Percentiles rank a stretch among this genome's conserved stretches.
These are phyloP conservation scores for Noctua janthina DNA, from an alignment of 2,888 invertebrate genomes.

Conservation along the genomic window DNA sequence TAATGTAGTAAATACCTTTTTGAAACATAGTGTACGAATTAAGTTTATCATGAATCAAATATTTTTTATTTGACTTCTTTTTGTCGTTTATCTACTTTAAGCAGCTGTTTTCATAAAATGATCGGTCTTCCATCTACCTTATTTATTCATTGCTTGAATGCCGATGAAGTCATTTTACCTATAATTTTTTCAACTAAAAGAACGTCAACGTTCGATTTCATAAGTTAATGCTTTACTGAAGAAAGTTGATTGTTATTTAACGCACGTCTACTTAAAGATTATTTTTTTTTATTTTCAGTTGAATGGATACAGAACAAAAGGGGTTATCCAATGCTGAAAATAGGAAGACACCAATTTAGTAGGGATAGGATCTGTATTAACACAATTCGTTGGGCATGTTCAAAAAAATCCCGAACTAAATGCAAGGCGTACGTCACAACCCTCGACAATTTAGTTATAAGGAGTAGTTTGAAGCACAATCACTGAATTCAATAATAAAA, in stretches of 20 bases:
- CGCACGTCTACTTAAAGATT: not conserved
- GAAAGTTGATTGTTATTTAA: not conserved
- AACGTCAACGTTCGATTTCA: not conserved
- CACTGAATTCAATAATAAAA: constrained; percentile 22
- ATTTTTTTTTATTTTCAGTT: constrained; percentile 34
- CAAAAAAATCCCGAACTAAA: constrained; percentile 68
- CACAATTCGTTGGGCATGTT: constrained; percentile 69
- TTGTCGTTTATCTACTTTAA: not conserved
- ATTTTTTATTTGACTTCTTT: not conserved
- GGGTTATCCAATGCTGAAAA: constrained; percentile 34
- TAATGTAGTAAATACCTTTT: not conserved
- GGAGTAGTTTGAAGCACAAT: constrained; percentile 60
- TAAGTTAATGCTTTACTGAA: not conserved
- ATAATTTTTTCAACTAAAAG: not conserved
- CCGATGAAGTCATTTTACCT: not conserved
- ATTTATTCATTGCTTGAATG: not conserved
- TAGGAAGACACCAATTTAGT: constrained; percentile 38
- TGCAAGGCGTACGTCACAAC: constrained; percentile 68
- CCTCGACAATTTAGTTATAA: constrained; percentile 53
- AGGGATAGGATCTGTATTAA: constrained; percentile 18
- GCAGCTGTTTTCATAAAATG: not conserved
- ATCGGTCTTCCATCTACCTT: too few relatives aligned
- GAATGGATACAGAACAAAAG: constrained; percentile 20
- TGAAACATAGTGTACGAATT: too few relatives aligned
- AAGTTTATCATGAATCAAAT: not conserved